Base-by-base conservation (phyloP, 2,888 invertebrate species). In the Drosophila nigricruria region DNA sequence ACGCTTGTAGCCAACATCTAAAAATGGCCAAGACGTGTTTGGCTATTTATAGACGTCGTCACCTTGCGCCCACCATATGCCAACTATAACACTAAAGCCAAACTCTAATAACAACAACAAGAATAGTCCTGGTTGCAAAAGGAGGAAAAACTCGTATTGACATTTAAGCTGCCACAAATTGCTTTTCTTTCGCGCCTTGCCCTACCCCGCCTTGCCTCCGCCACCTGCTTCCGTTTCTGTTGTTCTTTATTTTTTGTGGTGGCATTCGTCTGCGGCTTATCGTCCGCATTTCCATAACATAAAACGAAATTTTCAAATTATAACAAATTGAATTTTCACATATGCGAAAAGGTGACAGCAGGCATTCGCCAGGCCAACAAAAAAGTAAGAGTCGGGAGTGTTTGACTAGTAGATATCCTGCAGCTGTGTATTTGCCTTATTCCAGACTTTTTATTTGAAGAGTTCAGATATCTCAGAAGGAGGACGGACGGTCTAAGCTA, bases 131-230 rank as follows among this genome's bases (percentile, higher is more conserved):
- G 34, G 3, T 0, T 30, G 52, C 10, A 1, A 5, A 20, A 6
- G 5, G 25, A 12, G 25, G 12, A n/a, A 5, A n/a, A 73, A 70
- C 53, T 79, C 65, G 73, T 73, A 89, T 82, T 76, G 82, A 76
- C 82, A 84, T 87, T 87, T 85, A 85, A 85, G 89, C 89, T 80
- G 82, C 82, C 88, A 75, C 89, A 85, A 85, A 85, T 89, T 84
- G 84, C 59, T 87, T 83, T 83, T 54, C 18, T 80, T 69, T 73
- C 61, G 73, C 73, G 65, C 70, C 72, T 23, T 12, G 40, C 23
- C 3, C 30, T 10, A n/a, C 10, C 47, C 34, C 8, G 12, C 43
- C 16, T n/a, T n/a, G n/a, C 61, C 66, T 12, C 16, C 34, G 2
- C 32, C 25, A 5, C 20, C 23, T 52, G 58, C 49, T 4, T 34